A percentile compares a stretch with the other conserved stretches of the same genome.
Evolutionary conservation across 2,888 invertebrate species (phyloP).

Genomic region (Meteorus cinctellus): DNA sequence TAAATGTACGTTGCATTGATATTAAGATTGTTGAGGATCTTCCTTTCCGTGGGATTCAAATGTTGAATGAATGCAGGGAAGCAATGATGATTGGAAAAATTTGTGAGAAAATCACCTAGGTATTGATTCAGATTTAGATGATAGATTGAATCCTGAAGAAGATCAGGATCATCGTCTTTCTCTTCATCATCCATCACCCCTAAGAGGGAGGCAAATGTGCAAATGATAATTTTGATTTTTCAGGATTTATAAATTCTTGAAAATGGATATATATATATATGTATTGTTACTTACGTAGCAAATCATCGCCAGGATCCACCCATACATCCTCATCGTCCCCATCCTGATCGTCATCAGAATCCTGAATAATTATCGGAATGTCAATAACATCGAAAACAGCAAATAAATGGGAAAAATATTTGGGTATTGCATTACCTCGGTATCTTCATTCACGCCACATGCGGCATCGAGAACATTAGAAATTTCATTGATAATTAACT

Average conservation of each 20-base stretch:
- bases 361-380: constrained; percentile 48
- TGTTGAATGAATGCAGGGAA: constrained; percentile 78
- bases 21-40: constrained; percentile 72
- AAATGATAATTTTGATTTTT: constrained; percentile 9
- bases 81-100: constrained; percentile 79
- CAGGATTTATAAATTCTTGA: neutral
- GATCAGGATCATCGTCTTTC: constrained; percentile 76
- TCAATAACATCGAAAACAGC: neutral
- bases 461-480: constrained; percentile 76
- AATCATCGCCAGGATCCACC: constrained; percentile 63
- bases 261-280: neutral
- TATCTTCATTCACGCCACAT: constrained; percentile 65
- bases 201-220: constrained; percentile 34
- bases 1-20: constrained; percentile 57
- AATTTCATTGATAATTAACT: constrained; percentile 80
- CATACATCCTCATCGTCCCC: constrained; percentile 65
- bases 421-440: constrained; percentile 56
- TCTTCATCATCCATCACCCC: constrained; percentile 58
- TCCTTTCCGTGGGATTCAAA: constrained; percentile 76
- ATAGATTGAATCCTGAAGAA: constrained; percentile 78
- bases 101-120: constrained; percentile 78
- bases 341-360: constrained; percentile 72
- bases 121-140: constrained; percentile 79
- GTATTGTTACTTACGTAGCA: constrained; percentile 57
- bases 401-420: neutral